Percentiles rank a stretch among this genome's conserved stretches.
phyloP scores from a whole-genome alignment of 1,140 invertebrate genomes.

The Apis mellifera region DNA sequence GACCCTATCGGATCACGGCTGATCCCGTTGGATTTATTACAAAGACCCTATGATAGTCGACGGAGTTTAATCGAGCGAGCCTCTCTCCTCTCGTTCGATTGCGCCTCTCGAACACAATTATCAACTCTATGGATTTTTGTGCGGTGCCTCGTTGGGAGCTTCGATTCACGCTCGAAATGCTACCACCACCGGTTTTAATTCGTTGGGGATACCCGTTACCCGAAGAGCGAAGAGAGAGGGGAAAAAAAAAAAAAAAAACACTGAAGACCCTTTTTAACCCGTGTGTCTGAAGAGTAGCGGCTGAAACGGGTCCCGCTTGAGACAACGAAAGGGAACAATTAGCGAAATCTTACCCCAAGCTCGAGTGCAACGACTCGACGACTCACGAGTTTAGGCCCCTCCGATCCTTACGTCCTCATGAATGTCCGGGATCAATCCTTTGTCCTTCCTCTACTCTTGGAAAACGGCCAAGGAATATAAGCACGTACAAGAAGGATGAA shows the following conservation, averaged over 20 bases:
- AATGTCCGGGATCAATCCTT: neutral
- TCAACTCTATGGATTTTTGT: constrained; percentile 2
- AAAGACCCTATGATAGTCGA: neutral
- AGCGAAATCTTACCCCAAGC: neutral
- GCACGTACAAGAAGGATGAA: neutral
- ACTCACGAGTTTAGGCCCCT: constrained; percentile 35
- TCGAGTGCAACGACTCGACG: constrained; percentile 42
- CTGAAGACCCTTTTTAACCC: too few species aligned
- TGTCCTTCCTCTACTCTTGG: neutral
- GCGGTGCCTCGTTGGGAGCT: too few species aligned
- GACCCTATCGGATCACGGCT: constrained; percentile 15
- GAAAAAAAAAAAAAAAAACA: neutral
- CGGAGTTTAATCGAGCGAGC: constrained; percentile 10
- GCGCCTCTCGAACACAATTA: constrained; percentile 25
- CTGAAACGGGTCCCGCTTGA: neutral
- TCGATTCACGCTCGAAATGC: neutral
- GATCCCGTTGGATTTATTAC: constrained; percentile 32
- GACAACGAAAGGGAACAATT: constrained; percentile 20
- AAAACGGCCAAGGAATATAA: neutral
- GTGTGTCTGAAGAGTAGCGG: neutral
- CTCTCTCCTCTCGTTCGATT: constrained; percentile 7
- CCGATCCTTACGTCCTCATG: constrained; percentile 10
- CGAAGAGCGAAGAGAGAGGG: neutral
- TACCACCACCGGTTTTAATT: neutral
- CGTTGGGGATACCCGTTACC: neutral